Conservation (phyloP, 2,888 invertebrate species). For the Serripes groenlandicus region DNA sequence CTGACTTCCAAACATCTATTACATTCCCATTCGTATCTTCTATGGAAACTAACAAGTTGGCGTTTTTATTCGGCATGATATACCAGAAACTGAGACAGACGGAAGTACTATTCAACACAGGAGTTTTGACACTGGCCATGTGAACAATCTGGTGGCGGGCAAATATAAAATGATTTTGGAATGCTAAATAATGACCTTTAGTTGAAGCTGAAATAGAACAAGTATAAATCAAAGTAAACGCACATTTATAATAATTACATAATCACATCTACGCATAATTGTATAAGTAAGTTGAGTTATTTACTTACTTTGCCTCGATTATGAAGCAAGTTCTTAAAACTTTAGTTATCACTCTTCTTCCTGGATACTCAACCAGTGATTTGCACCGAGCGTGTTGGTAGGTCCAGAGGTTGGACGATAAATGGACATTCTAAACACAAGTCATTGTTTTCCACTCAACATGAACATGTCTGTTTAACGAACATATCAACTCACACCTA, state of each 20-base stretch:
- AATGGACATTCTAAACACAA: too few species aligned
- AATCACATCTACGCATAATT: not conserved
- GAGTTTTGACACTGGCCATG: constrained; percentile 42
- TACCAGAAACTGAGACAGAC: constrained; percentile 57
- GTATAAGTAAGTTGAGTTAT: not conserved
- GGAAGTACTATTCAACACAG: constrained; percentile 11
- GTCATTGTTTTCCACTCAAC: too few species aligned
- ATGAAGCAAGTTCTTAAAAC: too few species aligned
- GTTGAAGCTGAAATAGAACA: constrained; percentile 31
- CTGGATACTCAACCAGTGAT: too few species aligned
- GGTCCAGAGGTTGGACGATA: too few species aligned
- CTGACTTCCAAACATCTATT: not conserved
- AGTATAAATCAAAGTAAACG: not conserved
- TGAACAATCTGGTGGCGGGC: not conserved
- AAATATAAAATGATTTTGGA: constrained; percentile 25
- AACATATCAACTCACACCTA: too few species aligned
- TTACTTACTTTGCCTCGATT: not conserved
- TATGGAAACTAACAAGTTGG: constrained; percentile 45
- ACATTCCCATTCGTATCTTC: not conserved
- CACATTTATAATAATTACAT: not conserved
- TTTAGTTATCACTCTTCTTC: too few species aligned
- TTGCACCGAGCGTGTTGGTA: too few species aligned
- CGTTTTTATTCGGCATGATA: constrained; percentile 21
- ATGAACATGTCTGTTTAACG: too few species aligned
- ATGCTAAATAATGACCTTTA: constrained; percentile 39